phyloP scores from a whole-genome alignment of 2,113 vertebrate species.

The Asarcornis scutulata region DNA sequence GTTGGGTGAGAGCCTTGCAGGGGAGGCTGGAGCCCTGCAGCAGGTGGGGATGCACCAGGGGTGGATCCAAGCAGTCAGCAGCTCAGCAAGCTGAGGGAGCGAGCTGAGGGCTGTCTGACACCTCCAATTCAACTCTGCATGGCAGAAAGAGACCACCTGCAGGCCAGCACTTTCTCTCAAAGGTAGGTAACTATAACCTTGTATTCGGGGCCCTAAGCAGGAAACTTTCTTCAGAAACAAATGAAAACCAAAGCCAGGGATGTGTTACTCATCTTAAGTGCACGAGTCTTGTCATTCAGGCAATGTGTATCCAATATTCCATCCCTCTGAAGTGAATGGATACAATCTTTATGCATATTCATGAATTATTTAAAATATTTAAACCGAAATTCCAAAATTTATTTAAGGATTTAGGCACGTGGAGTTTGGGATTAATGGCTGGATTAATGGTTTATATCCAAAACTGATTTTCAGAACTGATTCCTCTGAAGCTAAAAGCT shows the following conservation, averaged over 20 bases:
- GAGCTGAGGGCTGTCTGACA: background rate
- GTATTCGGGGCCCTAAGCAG: background rate
- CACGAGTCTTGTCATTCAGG: rapidly evolving
- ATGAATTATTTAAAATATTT: background rate
- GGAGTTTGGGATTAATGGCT: background rate
- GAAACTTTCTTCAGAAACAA: background rate
- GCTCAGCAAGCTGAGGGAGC: background rate
- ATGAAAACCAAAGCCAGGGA: background rate
- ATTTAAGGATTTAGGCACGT: background rate
- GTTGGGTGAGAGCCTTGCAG: background rate
- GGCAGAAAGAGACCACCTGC: background rate
- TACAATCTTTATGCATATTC: background rate
- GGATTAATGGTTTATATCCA: background rate
- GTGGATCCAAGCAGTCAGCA: rapidly evolving
- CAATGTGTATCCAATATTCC: background rate
- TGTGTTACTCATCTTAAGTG: background rate
- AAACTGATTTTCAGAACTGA: background rate
- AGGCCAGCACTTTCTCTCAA: background rate
- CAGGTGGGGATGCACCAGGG: background rate
- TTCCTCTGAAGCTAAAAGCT: background rate
- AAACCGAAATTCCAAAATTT: background rate
- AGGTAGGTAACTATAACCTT: background rate
- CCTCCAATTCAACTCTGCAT: rapidly evolving
- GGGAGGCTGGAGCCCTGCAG: background rate
- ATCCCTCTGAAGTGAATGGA: background rate